Evolutionary conservation across 1,140 invertebrate species (phyloP).

Genomic region (Neodiprion lecontei): DNA sequence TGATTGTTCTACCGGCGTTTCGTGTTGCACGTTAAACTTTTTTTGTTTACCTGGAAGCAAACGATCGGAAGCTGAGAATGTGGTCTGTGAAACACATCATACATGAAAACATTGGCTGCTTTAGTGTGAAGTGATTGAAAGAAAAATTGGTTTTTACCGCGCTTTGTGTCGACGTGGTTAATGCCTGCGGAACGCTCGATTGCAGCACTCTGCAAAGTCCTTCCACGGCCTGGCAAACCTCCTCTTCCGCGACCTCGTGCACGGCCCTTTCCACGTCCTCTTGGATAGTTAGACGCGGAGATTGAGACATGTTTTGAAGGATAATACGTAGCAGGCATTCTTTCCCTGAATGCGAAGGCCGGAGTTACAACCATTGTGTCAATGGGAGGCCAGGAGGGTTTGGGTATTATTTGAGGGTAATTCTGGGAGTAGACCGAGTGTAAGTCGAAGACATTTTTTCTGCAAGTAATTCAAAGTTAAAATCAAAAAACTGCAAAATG

Average conservation of each 20-base stretch:
- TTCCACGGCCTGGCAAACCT: background rate
- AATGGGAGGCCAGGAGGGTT: conserved; percentile 38
- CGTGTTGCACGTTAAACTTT: too few species aligned
- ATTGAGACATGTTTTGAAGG: conserved; percentile 14
- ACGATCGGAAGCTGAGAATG: too few species aligned
- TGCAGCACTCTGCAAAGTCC: too few species aligned
- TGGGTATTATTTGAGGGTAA: conserved; percentile 28
- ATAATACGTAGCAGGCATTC: conserved; percentile 44
- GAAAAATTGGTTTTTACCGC: too few species aligned
- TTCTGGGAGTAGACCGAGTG: conserved; percentile 25
- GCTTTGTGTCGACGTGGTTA: too few species aligned
- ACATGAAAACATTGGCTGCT: too few species aligned
- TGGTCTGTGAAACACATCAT: too few species aligned
- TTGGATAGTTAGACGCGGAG: background rate
- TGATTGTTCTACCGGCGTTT: too few species aligned
- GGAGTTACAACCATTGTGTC: conserved; percentile 39
- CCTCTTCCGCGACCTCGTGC: background rate
- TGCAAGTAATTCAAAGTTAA: conserved; percentile 24
- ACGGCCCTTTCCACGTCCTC: background rate
- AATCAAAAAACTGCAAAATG: background rate
- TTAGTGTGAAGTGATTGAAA: too few species aligned
- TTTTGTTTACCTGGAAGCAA: too few species aligned
- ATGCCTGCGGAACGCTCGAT: too few species aligned
- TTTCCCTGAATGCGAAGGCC: conserved; percentile 26
- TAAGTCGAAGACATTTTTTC: conserved; percentile 38